Base-by-base conservation (phyloP, 2,888 invertebrate species). In the Drosophila borborema region DNA sequence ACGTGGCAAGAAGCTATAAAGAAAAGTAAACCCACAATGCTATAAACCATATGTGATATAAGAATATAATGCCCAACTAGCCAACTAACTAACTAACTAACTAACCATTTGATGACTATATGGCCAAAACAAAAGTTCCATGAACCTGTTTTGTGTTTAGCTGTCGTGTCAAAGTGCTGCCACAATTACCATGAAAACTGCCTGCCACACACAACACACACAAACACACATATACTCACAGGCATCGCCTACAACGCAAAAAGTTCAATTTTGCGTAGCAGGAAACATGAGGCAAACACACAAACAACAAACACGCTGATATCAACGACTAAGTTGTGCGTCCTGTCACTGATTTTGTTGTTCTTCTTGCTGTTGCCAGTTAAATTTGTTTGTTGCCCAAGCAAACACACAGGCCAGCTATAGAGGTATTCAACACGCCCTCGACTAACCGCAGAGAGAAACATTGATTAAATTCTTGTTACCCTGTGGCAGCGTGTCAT, bases 1-100 rank as follows among this genome's bases (percentile, higher is more conserved):
- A 86, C 86, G 84, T 86, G 84, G 86, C 82, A 80, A 68, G 51
- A 64, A 49, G 66, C 66, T 55, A 77, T 74, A 71, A 70, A 77
- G 31, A 34, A 16, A 62, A 23, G 51, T n/a, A 60, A 55, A 49
- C 31, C 38, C 28, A 28, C 6, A 62, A 48, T 55, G 51, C 56
- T 46, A 76, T 67, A 72, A 72, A 69, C 54, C 66, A 72, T 58
- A 62, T 76, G 72, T 77, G 68, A 62, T 76, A 76, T 66, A 76
- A 76, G 77, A 55, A 55, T 28, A 55, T 41, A 55, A 60, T 45
- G 28, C 41, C 58, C 48, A 64, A 61, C 71, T 40, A 64, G 66
- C 62, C 51, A 61, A 62, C 74, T 28, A 41, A 53, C 71, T 49
- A 62, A 53, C 71, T 49, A 62, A 28, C 28, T 28, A 28, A 28